These are phyloP conservation scores for Colius striatus DNA, from an alignment of 2,113 vertebrate species.

Conservation along the genomic window DNA sequence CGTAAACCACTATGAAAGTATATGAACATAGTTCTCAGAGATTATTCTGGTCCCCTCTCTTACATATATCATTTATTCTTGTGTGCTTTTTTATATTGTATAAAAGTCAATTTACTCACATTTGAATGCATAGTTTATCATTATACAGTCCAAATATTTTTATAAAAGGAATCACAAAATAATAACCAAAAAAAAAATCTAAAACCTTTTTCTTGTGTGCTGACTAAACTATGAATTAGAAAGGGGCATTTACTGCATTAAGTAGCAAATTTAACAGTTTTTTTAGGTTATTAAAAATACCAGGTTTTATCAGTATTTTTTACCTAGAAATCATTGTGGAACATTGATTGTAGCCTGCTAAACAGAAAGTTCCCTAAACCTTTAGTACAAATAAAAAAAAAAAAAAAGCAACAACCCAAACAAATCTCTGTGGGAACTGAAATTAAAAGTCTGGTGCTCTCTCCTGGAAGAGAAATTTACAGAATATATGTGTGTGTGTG, in stretches of 20 bases:
- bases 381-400: background rate
- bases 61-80: background rate
- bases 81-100: background rate
- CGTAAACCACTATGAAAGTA: background rate
- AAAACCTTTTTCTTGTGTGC: background rate
- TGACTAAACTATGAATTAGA: background rate
- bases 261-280: background rate
- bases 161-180: background rate
- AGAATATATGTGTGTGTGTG: background rate
- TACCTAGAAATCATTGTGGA: background rate
- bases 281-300: background rate
- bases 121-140: background rate
- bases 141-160: background rate
- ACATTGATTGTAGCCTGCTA: background rate
- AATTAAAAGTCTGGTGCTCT: background rate
- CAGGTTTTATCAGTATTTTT: background rate
- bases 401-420: too few relatives aligned
- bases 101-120: background rate
- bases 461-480: background rate
- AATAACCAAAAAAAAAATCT: background rate
- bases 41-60: background rate
- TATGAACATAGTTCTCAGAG: background rate
- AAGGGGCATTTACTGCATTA: background rate
- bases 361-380: background rate
- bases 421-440: background rate